Conservation (phyloP, 2,888 invertebrate species). For the Ellobium chinense region DNA sequence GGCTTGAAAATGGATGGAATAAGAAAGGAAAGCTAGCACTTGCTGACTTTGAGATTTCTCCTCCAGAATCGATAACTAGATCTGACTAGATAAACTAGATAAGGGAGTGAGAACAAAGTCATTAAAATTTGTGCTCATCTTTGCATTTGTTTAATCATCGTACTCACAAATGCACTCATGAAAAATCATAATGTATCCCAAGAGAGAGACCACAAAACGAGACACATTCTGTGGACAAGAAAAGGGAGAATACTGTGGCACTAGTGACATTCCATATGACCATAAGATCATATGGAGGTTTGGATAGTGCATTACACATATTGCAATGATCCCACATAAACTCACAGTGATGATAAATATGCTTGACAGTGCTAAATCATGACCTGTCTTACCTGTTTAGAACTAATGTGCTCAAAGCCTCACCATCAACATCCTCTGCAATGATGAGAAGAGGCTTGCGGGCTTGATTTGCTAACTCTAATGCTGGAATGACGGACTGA, state of each 20-base stretch:
- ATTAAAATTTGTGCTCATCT: too few relatives aligned
- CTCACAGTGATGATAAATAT: background rate
- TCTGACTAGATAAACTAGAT: too few relatives aligned
- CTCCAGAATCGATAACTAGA: too few relatives aligned
- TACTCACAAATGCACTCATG: too few relatives aligned
- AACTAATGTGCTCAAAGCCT: slow-evolving; percentile 94
- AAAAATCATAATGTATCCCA: background rate
- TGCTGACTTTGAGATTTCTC: too few relatives aligned
- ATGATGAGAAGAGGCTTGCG: slow-evolving; percentile 96
- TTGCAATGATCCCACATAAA: too few relatives aligned
- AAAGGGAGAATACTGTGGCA: slow-evolving; percentile 23
- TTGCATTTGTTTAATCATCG: too few relatives aligned
- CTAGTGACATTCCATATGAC: slow-evolving; percentile 28
- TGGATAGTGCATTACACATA: slow-evolving; percentile 15
- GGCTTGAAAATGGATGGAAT: too few relatives aligned
- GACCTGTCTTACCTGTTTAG: slow-evolving; percentile 88
- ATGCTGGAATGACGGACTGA: slow-evolving; percentile 97
- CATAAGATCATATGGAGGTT: slow-evolving; percentile 20
- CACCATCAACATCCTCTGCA: slow-evolving; percentile 97
- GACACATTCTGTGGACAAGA: slow-evolving; percentile 5
- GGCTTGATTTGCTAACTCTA: slow-evolving; percentile 96
- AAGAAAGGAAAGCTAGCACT: too few relatives aligned
- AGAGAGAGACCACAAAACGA: slow-evolving; percentile 28
- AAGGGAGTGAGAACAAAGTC: too few relatives aligned
- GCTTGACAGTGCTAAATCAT: too few relatives aligned